Evolutionary conservation across 2,888 invertebrate genomes (phyloP).

Genomic region (Dryocosmus kuriphilus): DNA sequence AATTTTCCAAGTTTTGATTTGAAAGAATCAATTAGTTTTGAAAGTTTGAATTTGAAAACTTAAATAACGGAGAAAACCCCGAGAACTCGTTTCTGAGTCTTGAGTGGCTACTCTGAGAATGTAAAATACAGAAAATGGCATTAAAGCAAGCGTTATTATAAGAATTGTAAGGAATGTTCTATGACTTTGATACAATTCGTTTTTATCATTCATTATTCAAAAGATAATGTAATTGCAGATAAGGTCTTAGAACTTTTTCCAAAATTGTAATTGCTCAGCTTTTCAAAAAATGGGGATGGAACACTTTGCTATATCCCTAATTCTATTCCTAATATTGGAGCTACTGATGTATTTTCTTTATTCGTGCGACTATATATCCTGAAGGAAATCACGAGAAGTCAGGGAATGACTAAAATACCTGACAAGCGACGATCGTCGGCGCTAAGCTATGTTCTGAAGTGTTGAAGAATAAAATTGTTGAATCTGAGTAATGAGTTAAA

Average conservation of each 20-base stretch:
- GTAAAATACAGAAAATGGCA: background rate
- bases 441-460: slow-evolving; percentile 59
- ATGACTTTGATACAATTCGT: background rate
- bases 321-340: slow-evolving; percentile 29
- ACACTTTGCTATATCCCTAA: slow-evolving; percentile 7
- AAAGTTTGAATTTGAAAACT: too few species aligned
- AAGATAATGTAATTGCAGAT: background rate
- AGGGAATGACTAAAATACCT: slow-evolving; percentile 68
- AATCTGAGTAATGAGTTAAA: slow-evolving; percentile 4
- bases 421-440: slow-evolving; percentile 66
- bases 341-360: slow-evolving; percentile 11
- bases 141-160: background rate
- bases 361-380: slow-evolving; percentile 36
- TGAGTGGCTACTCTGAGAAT: too few species aligned
- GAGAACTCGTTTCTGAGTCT: too few species aligned
- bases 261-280: background rate
- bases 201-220: background rate
- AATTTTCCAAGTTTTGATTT: too few species aligned
- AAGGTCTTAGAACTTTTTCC: background rate
- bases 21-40: too few species aligned
- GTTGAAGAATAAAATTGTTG: slow-evolving; percentile 36
- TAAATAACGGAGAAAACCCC: too few species aligned
- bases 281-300: background rate
- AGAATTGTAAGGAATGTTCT: background rate
- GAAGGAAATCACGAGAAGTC: slow-evolving; percentile 36